Conservation (phyloP, 2,888 invertebrate species). For the Acheta domesticus region DNA sequence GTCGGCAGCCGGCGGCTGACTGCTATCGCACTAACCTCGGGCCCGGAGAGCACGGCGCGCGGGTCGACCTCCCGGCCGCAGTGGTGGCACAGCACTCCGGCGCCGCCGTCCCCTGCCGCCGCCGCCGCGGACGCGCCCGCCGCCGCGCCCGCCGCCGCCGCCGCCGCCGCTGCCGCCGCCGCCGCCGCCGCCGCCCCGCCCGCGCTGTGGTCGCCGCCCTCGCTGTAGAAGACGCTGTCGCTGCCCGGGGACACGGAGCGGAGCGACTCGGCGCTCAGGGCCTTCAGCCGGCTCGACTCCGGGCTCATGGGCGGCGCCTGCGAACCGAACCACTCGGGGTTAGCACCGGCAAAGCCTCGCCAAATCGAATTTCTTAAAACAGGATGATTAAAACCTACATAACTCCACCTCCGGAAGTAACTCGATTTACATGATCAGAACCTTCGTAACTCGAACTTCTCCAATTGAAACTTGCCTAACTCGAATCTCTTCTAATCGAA, state of each 20-base stretch:
- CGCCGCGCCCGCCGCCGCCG: constrained; percentile 52
- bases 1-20: no score
- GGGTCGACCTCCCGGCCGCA: constrained; percentile 78
- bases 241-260: constrained; percentile 88
- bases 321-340: constrained; percentile 11
- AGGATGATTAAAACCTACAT: no score
- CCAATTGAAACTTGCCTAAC: no score
- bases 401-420: no score
- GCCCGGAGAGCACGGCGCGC: constrained; percentile 29
- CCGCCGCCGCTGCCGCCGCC: constrained; percentile 88
- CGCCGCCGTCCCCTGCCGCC: constrained; percentile 48
- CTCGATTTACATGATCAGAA: no score
- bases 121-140: constrained; percentile 42
- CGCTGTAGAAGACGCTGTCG: constrained; percentile 86
- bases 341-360: neutral
- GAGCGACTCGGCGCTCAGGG: constrained; percentile 80
- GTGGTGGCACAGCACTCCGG: constrained; percentile 64
- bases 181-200: constrained; percentile 50
- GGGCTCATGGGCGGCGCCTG: constrained; percentile 45
- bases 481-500: no score
- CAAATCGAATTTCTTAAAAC: no score
- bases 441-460: no score
- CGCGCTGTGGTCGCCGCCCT: constrained; percentile 50
- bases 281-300: constrained; percentile 61
- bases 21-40: constrained; percentile 28